Evolutionary conservation across 2,888 invertebrate species (phyloP).

Genomic region (Alloplasta piceator): DNA sequence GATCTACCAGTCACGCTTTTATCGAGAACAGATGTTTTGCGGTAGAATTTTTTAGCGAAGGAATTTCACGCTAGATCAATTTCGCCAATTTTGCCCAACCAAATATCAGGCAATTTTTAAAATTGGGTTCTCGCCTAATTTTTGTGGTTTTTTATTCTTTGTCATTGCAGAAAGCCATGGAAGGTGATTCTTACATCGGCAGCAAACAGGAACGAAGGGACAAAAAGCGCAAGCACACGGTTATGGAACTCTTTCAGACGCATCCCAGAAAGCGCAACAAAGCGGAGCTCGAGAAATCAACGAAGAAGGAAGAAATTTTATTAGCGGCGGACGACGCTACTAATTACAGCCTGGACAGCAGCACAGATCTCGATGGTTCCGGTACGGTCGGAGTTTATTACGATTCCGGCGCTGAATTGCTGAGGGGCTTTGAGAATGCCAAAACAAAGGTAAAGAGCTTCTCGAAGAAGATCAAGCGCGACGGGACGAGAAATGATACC

Average conservation of each 20-base stretch:
- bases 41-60: too few species aligned
- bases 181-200: slow-evolving; percentile 78
- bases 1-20: too few species aligned
- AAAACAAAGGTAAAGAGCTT: slow-evolving; percentile 73
- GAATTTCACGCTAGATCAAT: too few species aligned
- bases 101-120: too few species aligned
- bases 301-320: slow-evolving; percentile 71
- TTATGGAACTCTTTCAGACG: slow-evolving; percentile 88
- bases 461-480: slow-evolving; percentile 74
- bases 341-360: slow-evolving; percentile 62
- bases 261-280: slow-evolving; percentile 84
- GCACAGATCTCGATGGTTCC: slow-evolving; percentile 53
- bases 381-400: slow-evolving; percentile 67
- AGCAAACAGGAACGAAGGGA: slow-evolving; percentile 89
- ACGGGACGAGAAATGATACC: slow-evolving; percentile 70
- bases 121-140: too few species aligned
- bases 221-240: slow-evolving; percentile 88
- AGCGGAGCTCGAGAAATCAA: slow-evolving; percentile 69
- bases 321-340: slow-evolving; percentile 59
- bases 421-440: slow-evolving; percentile 75
- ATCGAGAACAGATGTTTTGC: too few species aligned
- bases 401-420: slow-evolving; percentile 75
- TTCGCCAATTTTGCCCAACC: too few species aligned
- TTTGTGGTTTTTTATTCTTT: slow-evolving; percentile 17
- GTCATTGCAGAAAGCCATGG: slow-evolving; percentile 67